Conservation (phyloP, 30 jellyfish, hydroid and myxozoan species). For the Mastigias papua region DNA sequence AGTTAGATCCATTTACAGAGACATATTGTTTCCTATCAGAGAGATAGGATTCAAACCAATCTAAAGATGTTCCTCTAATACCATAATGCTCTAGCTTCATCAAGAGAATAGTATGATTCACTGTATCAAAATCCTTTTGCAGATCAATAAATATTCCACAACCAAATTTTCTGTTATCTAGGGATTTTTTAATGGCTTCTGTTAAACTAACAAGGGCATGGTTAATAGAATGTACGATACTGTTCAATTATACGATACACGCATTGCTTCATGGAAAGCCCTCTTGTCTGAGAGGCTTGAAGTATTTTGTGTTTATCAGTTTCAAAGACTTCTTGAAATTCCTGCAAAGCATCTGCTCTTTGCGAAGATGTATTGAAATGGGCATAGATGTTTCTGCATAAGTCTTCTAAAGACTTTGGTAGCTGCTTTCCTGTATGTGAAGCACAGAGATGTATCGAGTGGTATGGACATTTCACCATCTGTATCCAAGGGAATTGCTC, state of each 20-base stretch:
- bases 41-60: too few species aligned
- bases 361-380: slow-evolving; percentile 45
- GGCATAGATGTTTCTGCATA: slow-evolving; percentile 35
- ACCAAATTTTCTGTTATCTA: too few species aligned
- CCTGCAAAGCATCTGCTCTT: slow-evolving; percentile 10
- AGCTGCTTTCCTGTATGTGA: slow-evolving; percentile 38
- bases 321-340: neutral
- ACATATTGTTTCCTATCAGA: too few species aligned
- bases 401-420: slow-evolving; percentile 49
- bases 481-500: slow-evolving; percentile 43
- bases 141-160: too few species aligned
- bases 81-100: too few species aligned
- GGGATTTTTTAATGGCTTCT: too few species aligned
- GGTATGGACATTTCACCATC: slow-evolving; percentile 45
- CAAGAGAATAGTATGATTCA: too few species aligned
- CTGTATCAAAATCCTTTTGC: too few species aligned
- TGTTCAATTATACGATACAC: slow-evolving; percentile 1
- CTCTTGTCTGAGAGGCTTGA: slow-evolving; percentile 4
- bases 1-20: too few species aligned
- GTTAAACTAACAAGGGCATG: too few species aligned
- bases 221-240: too few species aligned
- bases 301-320: neutral
- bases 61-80: too few species aligned
- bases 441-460: slow-evolving; percentile 52
- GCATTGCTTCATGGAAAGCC: slow-evolving; percentile 36